Percentiles rank a stretch among this genome's conserved stretches.
Evolutionary conservation across 2,797 vertebrate genomes (phyloP).

Genomic region (Pelochelys cantorii): DNA sequence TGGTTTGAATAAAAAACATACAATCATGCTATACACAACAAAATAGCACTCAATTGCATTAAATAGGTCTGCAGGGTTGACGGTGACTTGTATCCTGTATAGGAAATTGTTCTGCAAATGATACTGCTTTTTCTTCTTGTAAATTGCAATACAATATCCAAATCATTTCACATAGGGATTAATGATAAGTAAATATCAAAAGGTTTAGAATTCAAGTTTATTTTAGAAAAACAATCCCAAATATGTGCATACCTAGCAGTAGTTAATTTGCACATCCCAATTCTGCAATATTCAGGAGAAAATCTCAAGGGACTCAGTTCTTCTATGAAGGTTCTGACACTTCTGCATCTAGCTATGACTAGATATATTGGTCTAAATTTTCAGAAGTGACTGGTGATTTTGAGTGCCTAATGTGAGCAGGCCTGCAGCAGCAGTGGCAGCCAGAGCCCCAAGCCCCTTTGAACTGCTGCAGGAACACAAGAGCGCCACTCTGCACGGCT

Average conservation of each 20-base stretch:
- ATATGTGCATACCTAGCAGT: not conserved
- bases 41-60: not conserved
- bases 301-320: not conserved
- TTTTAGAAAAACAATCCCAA: not conserved
- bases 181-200: not conserved
- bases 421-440: too few species aligned
- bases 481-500: too few species aligned
- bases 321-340: constrained; percentile 5
- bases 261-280: not conserved
- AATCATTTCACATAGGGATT: not conserved
- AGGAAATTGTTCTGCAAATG: not conserved
- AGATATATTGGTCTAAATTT: not conserved
- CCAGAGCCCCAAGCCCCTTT: too few species aligned
- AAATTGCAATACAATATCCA: not conserved
- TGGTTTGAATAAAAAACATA: constrained; percentile 27
- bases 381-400: not conserved
- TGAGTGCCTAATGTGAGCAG: not conserved
- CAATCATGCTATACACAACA: not conserved
- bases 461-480: too few species aligned
- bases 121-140: fast-evolving
- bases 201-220: not conserved
- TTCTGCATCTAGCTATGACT: not conserved
- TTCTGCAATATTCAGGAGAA: not conserved
- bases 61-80: not conserved
- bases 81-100: not conserved